Conservation (phyloP, 2,888 invertebrate species). For the Graphium colonna region DNA sequence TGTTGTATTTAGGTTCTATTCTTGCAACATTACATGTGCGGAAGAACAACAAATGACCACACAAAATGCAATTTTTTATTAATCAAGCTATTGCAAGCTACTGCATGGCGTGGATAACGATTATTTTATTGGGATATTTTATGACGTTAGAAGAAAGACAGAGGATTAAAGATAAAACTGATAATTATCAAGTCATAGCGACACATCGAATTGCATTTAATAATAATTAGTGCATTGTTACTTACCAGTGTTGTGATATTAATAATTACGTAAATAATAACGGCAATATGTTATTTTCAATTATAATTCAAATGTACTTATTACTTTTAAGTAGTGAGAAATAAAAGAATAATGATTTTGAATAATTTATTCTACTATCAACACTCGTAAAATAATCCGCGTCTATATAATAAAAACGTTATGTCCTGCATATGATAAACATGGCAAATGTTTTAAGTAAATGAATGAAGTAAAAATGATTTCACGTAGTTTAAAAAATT, state of each 20-base stretch:
- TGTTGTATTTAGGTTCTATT: conserved; percentile 23
- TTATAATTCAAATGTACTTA: neutral
- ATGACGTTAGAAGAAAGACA: no score
- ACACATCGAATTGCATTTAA: neutral
- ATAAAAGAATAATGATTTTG: conserved; percentile 7
- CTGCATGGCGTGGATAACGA: no score
- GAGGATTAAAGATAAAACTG: no score
- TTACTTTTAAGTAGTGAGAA: neutral
- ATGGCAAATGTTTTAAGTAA: conserved; percentile 2
- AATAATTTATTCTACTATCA: conserved; percentile 21
- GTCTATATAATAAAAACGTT: neutral
- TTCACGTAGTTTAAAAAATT: neutral
- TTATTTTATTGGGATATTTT: no score
- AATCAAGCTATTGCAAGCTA: no score
- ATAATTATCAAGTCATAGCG: neutral
- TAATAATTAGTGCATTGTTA: neutral
- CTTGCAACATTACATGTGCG: neutral
- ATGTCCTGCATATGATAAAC: neutral
- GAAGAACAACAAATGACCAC: neutral
- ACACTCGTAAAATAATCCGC: conserved; percentile 15
- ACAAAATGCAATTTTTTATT: neutral
- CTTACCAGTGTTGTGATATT: conserved; percentile 1
- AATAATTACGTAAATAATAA: neutral
- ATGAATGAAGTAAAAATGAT: conserved; percentile 1
- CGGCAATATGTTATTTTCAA: neutral